A percentile compares a stretch with the other conserved stretches of the same genome.
These are phyloP conservation scores for Parnassius glacialis DNA, from an alignment of 2,888 invertebrate species.

Conservation along the genomic window DNA sequence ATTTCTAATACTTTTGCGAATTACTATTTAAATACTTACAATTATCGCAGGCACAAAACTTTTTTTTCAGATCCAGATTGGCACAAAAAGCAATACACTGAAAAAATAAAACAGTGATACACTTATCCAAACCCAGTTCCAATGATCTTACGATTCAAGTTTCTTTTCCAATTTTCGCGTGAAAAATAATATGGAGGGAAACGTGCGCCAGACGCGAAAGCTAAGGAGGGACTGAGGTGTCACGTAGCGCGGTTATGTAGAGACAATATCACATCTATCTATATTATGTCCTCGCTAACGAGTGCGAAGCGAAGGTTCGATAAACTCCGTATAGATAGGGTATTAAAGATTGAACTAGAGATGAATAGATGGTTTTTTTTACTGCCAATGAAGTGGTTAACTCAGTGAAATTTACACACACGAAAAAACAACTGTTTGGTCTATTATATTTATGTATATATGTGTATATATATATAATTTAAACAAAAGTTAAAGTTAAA, in stretches of 20 bases:
- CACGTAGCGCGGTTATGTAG: conserved; percentile 15
- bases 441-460: not conserved
- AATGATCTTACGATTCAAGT: conserved; percentile 13
- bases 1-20: not conserved
- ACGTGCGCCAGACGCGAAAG: conserved; percentile 16
- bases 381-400: not conserved
- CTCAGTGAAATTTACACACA: not conserved
- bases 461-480: not conserved
- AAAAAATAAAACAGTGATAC: not conserved
- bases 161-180: conserved; percentile 10
- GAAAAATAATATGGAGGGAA: not conserved
- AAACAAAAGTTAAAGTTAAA: not conserved
- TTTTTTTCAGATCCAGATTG: not conserved
- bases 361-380: not conserved
- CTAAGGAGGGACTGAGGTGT: conserved; percentile 21
- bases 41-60: no score
- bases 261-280: conserved; percentile 8
- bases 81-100: conserved; percentile 2
- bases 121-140: not conserved
- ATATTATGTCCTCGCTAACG: conserved; percentile 21
- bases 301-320: conserved; percentile 16
- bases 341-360: conserved; percentile 7
- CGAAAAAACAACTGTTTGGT: not conserved
- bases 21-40: no score
- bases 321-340: conserved; percentile 14